Conservation (phyloP, 2,888 invertebrate genomes). For the Dexiosoma caninum region DNA sequence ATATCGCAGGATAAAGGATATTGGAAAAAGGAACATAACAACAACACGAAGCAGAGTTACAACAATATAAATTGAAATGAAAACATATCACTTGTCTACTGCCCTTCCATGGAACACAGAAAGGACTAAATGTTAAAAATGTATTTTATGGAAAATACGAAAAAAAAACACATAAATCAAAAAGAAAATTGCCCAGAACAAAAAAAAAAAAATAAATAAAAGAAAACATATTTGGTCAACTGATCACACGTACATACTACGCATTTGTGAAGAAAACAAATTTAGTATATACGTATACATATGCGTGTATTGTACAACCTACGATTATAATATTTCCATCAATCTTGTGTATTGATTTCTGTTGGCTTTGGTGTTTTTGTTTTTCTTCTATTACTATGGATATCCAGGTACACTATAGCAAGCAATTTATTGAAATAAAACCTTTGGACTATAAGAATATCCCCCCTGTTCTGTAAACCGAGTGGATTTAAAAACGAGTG, state of each 20-base stretch:
- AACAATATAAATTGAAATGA: conserved; percentile 36
- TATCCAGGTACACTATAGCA: not conserved
- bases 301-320: not conserved
- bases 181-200: conserved; percentile 34
- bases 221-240: not conserved
- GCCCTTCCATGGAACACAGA: conserved; percentile 18
- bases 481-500: too few relatives aligned
- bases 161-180: conserved; percentile 56
- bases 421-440: not conserved
- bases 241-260: not conserved
- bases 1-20: conserved; percentile 31
- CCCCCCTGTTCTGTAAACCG: too few relatives aligned
- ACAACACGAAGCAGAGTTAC: too few relatives aligned
- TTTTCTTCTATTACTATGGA: too few relatives aligned
- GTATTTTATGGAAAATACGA: conserved; percentile 41
- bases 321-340: conserved; percentile 38
- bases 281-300: too few relatives aligned
- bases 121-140: conserved; percentile 52
- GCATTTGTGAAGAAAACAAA: too few relatives aligned
- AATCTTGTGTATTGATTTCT: conserved; percentile 52
- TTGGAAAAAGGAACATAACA: not conserved
- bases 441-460: too few relatives aligned
- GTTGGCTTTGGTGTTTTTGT: not conserved
- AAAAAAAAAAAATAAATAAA: too few relatives aligned
- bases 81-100: conserved; percentile 53